phyloP scores from a whole-genome alignment of 1,140 invertebrate species.

The Eufriesea mexicana region DNA sequence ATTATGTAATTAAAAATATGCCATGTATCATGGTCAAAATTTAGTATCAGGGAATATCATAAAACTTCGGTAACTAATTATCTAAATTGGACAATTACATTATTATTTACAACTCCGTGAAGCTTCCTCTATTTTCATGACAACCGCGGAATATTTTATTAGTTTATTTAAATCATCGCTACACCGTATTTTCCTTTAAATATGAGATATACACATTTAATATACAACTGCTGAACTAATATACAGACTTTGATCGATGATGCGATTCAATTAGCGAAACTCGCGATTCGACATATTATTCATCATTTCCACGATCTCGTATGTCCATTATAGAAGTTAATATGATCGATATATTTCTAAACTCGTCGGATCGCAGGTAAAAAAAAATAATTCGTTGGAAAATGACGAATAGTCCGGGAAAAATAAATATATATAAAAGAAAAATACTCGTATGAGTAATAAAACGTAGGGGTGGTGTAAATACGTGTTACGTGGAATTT shows the following conservation, averaged over 20 bases:
- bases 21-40: neutral
- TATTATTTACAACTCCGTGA: no score
- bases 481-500: conserved; percentile 35
- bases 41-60: no score
- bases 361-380: conserved; percentile 19
- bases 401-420: neutral
- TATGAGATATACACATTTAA: neutral
- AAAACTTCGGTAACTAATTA: no score
- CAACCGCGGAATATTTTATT: no score
- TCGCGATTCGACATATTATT: conserved; percentile 46
- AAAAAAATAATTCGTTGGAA: conserved; percentile 44
- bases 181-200: neutral
- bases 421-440: neutral
- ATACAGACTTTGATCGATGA: conserved; percentile 53
- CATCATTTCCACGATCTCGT: conserved; percentile 49
- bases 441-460: no score
- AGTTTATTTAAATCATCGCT: no score
- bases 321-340: conserved; percentile 53
- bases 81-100: no score
- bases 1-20: neutral
- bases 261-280: conserved; percentile 22
- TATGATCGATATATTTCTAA: conserved; percentile 53
- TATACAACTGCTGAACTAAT: conserved; percentile 13
- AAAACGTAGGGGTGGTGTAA: neutral
- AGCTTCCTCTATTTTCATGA: no score